phyloP scores from a whole-genome alignment of 2,888 invertebrate species.

The Microdon myrmicae region DNA sequence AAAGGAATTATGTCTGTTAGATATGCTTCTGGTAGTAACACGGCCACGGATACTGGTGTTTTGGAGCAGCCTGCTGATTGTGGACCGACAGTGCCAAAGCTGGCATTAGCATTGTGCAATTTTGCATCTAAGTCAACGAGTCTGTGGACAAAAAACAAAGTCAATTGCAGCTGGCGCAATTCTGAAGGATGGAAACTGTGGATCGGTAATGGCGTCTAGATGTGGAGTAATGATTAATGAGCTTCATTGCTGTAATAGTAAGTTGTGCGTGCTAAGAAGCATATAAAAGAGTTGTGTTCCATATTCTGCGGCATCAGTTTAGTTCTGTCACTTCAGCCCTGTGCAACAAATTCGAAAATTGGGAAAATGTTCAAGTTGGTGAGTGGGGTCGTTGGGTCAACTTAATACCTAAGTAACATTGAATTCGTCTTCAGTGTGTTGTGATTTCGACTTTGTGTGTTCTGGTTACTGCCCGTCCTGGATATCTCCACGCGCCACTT shows the following conservation, averaged over 20 bases:
- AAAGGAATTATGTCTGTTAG: slow-evolving; percentile 15
- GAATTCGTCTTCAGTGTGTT: slow-evolving; percentile 19
- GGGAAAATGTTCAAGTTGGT: slow-evolving; percentile 54
- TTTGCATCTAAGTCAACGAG: slow-evolving; percentile 38
- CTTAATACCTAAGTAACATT: background rate
- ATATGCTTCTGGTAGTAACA: background rate
- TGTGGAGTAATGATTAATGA: slow-evolving; percentile 53
- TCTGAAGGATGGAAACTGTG: slow-evolving; percentile 43
- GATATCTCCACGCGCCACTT: slow-evolving; percentile 58
- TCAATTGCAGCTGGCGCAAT: slow-evolving; percentile 32
- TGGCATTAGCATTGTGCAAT: slow-evolving; percentile 43
- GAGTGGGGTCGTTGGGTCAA: slow-evolving; percentile 10
- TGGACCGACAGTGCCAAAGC: slow-evolving; percentile 21
- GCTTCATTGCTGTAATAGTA: slow-evolving; percentile 24
- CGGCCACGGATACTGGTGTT: background rate
- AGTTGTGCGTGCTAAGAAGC: slow-evolving; percentile 27
- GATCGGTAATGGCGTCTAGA: slow-evolving; percentile 41
- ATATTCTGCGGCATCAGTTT: slow-evolving; percentile 59
- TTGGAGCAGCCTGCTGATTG: slow-evolving; percentile 22
- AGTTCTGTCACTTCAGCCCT: slow-evolving; percentile 47
- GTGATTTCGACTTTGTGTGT: slow-evolving; percentile 41
- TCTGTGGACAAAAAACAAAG: slow-evolving; percentile 37
- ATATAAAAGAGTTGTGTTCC: slow-evolving; percentile 61
- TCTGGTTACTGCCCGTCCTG: slow-evolving; percentile 60
- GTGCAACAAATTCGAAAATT: slow-evolving; percentile 21